Base-by-base conservation (phyloP, 1,140 invertebrate species). In the Contarinia nasturtii region DNA sequence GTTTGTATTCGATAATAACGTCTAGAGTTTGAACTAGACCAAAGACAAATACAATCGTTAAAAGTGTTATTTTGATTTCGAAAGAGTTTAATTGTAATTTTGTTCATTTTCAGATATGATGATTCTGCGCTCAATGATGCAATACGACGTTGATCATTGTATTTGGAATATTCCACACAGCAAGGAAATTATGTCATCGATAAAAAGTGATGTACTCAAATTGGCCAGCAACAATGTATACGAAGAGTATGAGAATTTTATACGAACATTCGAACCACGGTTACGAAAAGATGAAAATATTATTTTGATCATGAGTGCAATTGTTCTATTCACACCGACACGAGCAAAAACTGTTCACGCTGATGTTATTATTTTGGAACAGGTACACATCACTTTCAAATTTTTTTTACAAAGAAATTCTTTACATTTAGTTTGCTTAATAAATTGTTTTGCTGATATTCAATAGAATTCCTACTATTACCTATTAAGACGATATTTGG, bases 401-500 rank as follows among this genome's bases (percentile, higher is more conserved):
- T 27, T 27, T 5, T 5, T 27, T 27, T 27, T 27, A 3, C 27
- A 10, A 27, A 5, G 27, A 27, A 27, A 27, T 15, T 45, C 14
- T 17, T n/a, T 10, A 50, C 33, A 44, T 14, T 45, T 45, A 7
- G 40, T 48, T 10, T 44, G 44, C 3, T 19, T 37, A 45, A 47
- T 22, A 48, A 22, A 14, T 12, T 46, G 11, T 27, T 27, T 27
- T 27, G 27, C 10, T 52, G 46, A 54, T 34, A 64, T 54, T 43
- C 71, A 72, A 37, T 63, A 86, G 80, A 87, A 90, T 66, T 85
- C 85, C 10, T 93, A 92, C 63, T 88, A 87, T 61, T 85, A 86
- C 65, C 76, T 93, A 49, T 69, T 93, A 4, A 69, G 82, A 54
- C 72, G 85, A 42, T 93, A 92, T 65, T 63, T 93, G 42, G 85